These are phyloP conservation scores for Limnephilus lunatus DNA, from an alignment of 2,888 invertebrate genomes.

Conservation along the genomic window DNA sequence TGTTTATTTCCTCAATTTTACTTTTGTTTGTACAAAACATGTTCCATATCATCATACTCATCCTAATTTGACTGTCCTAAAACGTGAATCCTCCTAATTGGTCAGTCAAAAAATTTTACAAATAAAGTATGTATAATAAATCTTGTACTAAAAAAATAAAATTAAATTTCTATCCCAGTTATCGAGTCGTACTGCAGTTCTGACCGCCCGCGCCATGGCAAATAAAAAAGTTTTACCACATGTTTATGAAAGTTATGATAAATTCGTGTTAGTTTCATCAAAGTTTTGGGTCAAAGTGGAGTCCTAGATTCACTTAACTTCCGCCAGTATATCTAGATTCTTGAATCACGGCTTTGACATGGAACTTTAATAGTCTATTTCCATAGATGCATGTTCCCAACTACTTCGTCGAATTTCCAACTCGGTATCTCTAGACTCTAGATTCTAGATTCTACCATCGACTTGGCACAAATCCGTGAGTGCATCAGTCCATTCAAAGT, in stretches of 20 bases:
- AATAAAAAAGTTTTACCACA: neutral
- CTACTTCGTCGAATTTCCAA: neutral
- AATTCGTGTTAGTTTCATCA: neutral
- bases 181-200: too few species aligned
- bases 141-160: too few species aligned
- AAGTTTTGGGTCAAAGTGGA: neutral
- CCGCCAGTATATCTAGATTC: neutral
- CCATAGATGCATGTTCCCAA: neutral
- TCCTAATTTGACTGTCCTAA: too few species aligned
- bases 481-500: neutral
- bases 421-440: neutral
- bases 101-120: too few species aligned
- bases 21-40: too few species aligned
- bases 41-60: too few species aligned
- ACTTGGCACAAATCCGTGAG: neutral
- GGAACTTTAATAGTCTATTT: neutral
- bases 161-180: too few species aligned
- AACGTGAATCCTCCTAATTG: too few species aligned
- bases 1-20: too few species aligned
- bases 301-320: neutral
- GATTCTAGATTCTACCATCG: neutral
- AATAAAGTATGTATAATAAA: too few species aligned
- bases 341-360: neutral
- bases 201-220: too few species aligned
- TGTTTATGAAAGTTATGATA: neutral